A percentile compares a stretch with the other conserved stretches of the same genome.
These are phyloP conservation scores for Drosophila longiperda DNA, from an alignment of 2,888 invertebrate species.

Conservation along the genomic window DNA sequence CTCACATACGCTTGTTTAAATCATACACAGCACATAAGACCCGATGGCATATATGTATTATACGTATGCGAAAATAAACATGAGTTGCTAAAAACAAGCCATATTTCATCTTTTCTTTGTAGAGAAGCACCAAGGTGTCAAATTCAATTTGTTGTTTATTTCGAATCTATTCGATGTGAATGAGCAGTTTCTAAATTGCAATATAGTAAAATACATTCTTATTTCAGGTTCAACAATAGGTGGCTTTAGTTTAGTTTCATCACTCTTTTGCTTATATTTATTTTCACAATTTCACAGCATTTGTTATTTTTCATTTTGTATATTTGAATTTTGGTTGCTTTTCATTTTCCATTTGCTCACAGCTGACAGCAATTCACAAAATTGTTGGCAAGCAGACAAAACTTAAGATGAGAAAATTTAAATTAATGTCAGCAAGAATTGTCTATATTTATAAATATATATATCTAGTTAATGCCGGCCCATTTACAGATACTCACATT, in stretches of 20 bases:
- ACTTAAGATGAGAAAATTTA: slow-evolving; percentile 52
- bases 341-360: slow-evolving; percentile 31
- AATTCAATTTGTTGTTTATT: not conserved
- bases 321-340: slow-evolving; percentile 21
- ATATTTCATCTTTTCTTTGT: not conserved
- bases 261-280: slow-evolving; percentile 36
- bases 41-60: slow-evolving; percentile 6
- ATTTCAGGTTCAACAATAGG: not conserved
- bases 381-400: slow-evolving; percentile 41
- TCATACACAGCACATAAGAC: slow-evolving; percentile 13
- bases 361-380: slow-evolving; percentile 37
- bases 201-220: not conserved
- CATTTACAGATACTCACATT: slow-evolving; percentile 19
- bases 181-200: not conserved
- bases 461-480: slow-evolving; percentile 49
- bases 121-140: not conserved
- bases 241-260: slow-evolving; percentile 23
- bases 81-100: slow-evolving; percentile 5
- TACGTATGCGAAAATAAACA: slow-evolving; percentile 8
- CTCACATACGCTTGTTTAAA: slow-evolving; percentile 60
- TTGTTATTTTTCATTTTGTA: slow-evolving; percentile 10
- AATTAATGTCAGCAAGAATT: slow-evolving; percentile 28
- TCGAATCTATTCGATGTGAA: not conserved
- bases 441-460: slow-evolving; percentile 15
- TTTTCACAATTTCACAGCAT: slow-evolving; percentile 35